Percentiles rank a stretch among this genome's conserved stretches.
Conservation (phyloP, 2,888 invertebrate species). For the Calameuta pallipes region DNA sequence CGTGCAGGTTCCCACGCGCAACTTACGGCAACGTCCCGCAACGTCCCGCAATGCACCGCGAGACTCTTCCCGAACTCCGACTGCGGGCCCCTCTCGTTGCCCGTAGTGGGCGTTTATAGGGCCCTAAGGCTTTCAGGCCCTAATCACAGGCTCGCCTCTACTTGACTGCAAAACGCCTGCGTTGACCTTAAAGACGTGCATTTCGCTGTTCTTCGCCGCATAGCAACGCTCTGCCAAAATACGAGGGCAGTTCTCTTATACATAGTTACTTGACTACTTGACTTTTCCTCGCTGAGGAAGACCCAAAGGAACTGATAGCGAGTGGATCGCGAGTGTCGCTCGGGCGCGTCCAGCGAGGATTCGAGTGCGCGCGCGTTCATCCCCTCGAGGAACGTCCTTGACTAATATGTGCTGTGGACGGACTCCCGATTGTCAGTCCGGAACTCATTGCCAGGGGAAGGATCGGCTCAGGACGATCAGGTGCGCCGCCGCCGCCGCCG, state of each 20-base stretch:
- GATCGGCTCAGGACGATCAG: too few relatives aligned
- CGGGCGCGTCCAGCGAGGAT: background rate
- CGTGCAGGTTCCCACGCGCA: constrained; percentile 62
- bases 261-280: background rate
- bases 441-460: too few relatives aligned
- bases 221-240: constrained; percentile 35
- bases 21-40: constrained; percentile 26
- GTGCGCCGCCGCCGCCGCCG: too few relatives aligned
- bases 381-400: background rate
- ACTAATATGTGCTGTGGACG: constrained; percentile 55
- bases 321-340: background rate
- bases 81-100: background rate
- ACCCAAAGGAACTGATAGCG: background rate
- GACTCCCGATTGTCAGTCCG: constrained; percentile 18
- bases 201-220: constrained; percentile 1
- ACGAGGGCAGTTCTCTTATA: constrained; percentile 14
- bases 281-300: background rate
- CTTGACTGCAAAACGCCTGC: constrained; percentile 40
- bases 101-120: constrained; percentile 59
- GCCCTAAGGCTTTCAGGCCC: constrained; percentile 49
- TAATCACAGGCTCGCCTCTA: constrained; percentile 59
- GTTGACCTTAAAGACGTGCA: constrained; percentile 36
- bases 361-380: background rate
- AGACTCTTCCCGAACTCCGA: background rate
- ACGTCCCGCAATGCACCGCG: constrained; percentile 25